Base-by-base conservation (phyloP, 2,888 invertebrate species). In the Sepiola atlantica region DNA sequence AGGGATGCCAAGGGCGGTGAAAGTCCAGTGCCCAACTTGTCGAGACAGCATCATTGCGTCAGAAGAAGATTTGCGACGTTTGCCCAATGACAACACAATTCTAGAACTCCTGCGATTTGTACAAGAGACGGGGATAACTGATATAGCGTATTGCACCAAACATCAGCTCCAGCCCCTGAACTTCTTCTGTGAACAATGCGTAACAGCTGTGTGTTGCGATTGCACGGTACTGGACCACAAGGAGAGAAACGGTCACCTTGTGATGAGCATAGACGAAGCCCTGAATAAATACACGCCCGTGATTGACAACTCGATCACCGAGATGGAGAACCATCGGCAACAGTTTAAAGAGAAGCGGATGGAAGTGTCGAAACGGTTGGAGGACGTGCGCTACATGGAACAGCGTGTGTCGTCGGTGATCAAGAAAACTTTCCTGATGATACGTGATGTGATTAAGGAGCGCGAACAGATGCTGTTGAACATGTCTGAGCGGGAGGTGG, bases 171-270 rank as follows among this genome's bases (percentile, higher is more conserved):
- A 97, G 95, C 96, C 96, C 0, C 95, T 97, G 94, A 96, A 96
- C 95, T 97, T 97, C 95, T 97, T 97, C 96, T 97, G 97, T 95
- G 96, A 97, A 95, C 96, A 96, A 0, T 97, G 97, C 94, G 96
- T 96, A 94, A 95, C 95, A 93, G 96, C 97, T 1, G 96, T 97
- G 35, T 97, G 97, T 94, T 96, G 97, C 95, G 97, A 97, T 94
- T 97, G 97, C 91, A 97, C 97, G 1, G 96, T 97, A 14, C 95
- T 97, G 55, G 97, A 97, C 94, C 97, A 97, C 95, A 96, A 96
- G 94, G 96, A 97, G 94, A 95, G 95, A 24, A 95, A 95, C 93
- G 96, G 96, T 16, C 97, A 97, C 94, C 94, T 95, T 54, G 97
- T 97, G 6, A 96, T 96, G 95, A 97, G 96, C 94, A 96, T 97